Conservation (phyloP, 2,797 vertebrate genomes). For the Allobates femoralis region DNA sequence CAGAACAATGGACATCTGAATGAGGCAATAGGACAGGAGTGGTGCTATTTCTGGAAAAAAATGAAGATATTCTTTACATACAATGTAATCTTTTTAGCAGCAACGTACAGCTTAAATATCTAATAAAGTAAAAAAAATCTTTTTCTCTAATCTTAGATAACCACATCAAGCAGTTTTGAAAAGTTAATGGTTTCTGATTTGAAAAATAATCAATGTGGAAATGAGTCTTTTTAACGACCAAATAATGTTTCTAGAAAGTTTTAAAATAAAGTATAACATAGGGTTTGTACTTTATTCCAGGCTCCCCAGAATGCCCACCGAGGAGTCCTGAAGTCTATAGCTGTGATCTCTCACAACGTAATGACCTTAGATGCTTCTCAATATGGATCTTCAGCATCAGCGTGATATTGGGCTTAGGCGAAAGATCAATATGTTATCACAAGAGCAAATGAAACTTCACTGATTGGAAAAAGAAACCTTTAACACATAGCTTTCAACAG, state of each 20-base stretch:
- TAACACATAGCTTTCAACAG: not conserved
- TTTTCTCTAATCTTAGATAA: not conserved
- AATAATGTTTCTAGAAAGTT: not conserved
- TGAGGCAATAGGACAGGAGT: not conserved
- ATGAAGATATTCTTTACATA: not conserved
- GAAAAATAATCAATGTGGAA: too few species aligned
- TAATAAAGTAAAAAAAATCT: too few species aligned
- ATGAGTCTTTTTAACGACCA: not conserved
- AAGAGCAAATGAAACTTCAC: constrained; percentile 12
- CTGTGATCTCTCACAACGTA: not conserved
- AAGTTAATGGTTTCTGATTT: not conserved
- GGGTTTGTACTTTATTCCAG: not conserved
- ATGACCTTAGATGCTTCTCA: not conserved
- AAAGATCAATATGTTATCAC: constrained; percentile 13
- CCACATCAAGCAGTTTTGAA: not conserved
- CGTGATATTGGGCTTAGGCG: not conserved
- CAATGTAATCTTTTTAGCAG: too few species aligned
- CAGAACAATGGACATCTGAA: too few species aligned
- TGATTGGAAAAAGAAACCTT: not conserved
- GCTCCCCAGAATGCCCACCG: not conserved
- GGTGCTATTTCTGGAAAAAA: not conserved
- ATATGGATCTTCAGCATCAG: not conserved
- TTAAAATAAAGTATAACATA: not conserved
- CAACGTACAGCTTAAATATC: too few species aligned
- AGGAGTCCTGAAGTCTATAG: not conserved